A percentile compares a stretch with the other conserved stretches of the same genome.
These are phyloP conservation scores for Himalopsyche tibetana DNA, from an alignment of 2,888 invertebrate genomes.

Conservation along the genomic window DNA sequence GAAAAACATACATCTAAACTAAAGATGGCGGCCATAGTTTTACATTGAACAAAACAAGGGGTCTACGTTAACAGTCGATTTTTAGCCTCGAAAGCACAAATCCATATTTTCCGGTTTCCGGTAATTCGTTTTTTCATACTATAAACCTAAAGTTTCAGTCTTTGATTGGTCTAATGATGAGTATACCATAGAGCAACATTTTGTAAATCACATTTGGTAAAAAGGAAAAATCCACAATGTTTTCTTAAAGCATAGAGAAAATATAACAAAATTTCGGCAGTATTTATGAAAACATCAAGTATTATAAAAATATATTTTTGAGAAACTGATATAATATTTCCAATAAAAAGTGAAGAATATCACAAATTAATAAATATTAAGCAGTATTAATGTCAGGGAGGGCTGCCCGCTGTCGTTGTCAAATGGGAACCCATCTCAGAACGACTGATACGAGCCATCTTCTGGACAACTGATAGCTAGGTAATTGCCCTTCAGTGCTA, in stretches of 20 bases:
- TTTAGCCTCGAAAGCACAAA: constrained; percentile 59
- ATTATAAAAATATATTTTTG: too few species aligned
- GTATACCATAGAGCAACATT: constrained; percentile 45
- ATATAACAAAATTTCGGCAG: too few species aligned
- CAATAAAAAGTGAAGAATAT: too few species aligned
- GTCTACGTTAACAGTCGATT: constrained; percentile 73
- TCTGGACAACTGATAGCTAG: too few species aligned
- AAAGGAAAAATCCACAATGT: constrained; percentile 41
- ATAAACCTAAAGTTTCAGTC: constrained; percentile 2
- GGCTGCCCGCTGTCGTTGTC: too few species aligned
- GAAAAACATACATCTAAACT: constrained; percentile 89
- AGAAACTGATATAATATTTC: too few species aligned
- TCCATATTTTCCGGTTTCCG: constrained; percentile 59
- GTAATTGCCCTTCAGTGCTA: too few species aligned
- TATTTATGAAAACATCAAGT: too few species aligned
- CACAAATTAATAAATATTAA: too few species aligned
- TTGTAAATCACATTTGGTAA: not conserved
- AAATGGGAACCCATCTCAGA: too few species aligned
- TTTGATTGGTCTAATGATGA: constrained; percentile 45
- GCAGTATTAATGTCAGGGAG: too few species aligned
- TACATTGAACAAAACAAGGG: constrained; percentile 86
- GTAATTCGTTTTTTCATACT: constrained; percentile 47
- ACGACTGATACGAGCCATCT: too few species aligned
- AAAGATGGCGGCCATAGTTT: constrained; percentile 92
- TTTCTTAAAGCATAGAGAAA: constrained; percentile 45